Conservation (phyloP, 1,140 invertebrate species). For the Ptiloglossa arizonensis region DNA sequence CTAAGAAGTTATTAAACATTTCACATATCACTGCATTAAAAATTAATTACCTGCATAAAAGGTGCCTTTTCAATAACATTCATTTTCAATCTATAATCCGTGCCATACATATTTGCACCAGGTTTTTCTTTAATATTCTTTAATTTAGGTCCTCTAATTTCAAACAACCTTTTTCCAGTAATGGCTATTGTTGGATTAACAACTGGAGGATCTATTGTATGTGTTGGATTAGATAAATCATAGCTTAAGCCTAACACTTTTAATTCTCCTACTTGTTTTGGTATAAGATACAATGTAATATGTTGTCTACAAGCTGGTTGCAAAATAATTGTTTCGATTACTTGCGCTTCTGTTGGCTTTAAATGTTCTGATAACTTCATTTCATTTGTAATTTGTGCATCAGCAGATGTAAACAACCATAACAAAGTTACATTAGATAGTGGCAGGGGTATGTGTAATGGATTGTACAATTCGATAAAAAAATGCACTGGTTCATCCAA, state of each 20-base stretch:
- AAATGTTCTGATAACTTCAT: constrained; percentile 65
- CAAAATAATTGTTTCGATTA: constrained; percentile 76
- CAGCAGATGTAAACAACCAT: constrained; percentile 87
- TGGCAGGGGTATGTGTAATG: constrained; percentile 88
- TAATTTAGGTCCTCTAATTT: constrained; percentile 79
- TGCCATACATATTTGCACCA: constrained; percentile 77
- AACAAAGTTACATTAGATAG: constrained; percentile 89
- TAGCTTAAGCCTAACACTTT: constrained; percentile 75
- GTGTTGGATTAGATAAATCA: constrained; percentile 74
- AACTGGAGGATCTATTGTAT: constrained; percentile 71
- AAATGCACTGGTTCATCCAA: constrained; percentile 92
- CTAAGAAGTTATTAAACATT: constrained; percentile 1
- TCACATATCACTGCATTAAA: constrained; percentile 21
- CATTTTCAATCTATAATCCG: constrained; percentile 85
- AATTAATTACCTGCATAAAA: constrained; percentile 85
- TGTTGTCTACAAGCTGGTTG: constrained; percentile 77
- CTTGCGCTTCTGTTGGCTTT: constrained; percentile 78
- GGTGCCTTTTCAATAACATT: constrained; percentile 87
- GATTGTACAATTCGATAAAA: constrained; percentile 89
- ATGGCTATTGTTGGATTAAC: constrained; percentile 77
- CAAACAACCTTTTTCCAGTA: constrained; percentile 85
- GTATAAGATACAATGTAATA: constrained; percentile 72
- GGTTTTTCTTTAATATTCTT: constrained; percentile 80
- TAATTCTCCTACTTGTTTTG: constrained; percentile 73
- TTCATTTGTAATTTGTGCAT: constrained; percentile 77